Percentiles rank a stretch among this genome's conserved stretches.
These are phyloP conservation scores for Crypturellus tataupa DNA, from an alignment of 2,797 vertebrate species.

Conservation along the genomic window DNA sequence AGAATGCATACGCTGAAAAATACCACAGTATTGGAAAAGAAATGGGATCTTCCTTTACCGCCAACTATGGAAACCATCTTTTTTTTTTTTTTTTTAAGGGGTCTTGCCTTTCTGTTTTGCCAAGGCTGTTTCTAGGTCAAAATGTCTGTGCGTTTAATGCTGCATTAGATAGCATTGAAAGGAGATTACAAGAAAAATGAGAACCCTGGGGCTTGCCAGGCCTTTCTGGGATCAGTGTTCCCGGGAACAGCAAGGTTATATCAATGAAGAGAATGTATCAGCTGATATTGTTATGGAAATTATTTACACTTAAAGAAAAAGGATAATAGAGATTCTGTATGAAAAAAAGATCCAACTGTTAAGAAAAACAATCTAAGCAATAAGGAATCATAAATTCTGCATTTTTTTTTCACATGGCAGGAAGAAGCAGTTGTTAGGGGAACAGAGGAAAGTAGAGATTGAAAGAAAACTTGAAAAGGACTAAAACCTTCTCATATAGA, in stretches of 20 bases:
- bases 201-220: conserved; percentile 48
- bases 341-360: neutral
- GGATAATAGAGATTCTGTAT: neutral
- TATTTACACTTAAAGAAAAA: conserved; percentile 27
- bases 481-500: neutral
- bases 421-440: neutral
- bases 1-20: conserved; percentile 38
- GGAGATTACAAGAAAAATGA: conserved; percentile 66
- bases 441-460: neutral
- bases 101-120: conserved; percentile 24
- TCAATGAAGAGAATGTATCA: conserved; percentile 50
- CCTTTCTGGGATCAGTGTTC: conserved; percentile 39
- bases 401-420: neutral
- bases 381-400: neutral
- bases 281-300: neutral
- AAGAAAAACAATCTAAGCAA: neutral
- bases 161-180: conserved; percentile 56
- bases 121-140: conserved; percentile 59
- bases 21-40: conserved; percentile 41
- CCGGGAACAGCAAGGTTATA: conserved; percentile 44
- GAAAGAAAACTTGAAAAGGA: neutral
- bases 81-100: conserved; percentile 55
- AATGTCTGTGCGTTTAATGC: conserved; percentile 28
- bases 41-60: conserved; percentile 33
- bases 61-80: conserved; percentile 4